phyloP scores from a whole-genome alignment of 1,140 invertebrate species.

The Oscheius sp. region DNA sequence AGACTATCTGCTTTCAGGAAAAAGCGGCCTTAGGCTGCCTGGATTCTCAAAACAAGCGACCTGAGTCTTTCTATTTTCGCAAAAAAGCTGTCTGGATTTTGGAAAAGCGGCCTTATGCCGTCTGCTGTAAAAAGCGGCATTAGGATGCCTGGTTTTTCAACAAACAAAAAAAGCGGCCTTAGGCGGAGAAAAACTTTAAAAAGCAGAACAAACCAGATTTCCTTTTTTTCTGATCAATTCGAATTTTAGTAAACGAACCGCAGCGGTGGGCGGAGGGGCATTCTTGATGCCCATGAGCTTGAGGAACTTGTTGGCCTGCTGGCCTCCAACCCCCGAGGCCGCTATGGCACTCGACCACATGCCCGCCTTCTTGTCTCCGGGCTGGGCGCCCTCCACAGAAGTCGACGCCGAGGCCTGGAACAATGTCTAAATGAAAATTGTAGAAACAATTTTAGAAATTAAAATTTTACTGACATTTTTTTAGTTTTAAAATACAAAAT shows the following conservation, averaged over 20 bases:
- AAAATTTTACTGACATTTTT: not conserved
- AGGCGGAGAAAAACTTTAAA: not conserved
- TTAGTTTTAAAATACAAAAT: not conserved
- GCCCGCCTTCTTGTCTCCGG: slow-evolving; percentile 20
- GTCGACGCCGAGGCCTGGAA: too few relatives aligned
- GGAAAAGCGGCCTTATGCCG: too few relatives aligned
- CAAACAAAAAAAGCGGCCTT: too few relatives aligned
- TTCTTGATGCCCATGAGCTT: slow-evolving; percentile 40
- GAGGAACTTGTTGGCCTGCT: slow-evolving; percentile 34
- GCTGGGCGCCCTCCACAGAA: not conserved
- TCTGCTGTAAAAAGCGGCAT: too few relatives aligned
- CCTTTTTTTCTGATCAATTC: not conserved
- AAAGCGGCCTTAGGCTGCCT: too few relatives aligned
- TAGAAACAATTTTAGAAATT: not conserved
- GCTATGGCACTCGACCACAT: slow-evolving; percentile 33
- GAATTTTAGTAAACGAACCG: too few relatives aligned
- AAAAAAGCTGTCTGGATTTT: too few relatives aligned
- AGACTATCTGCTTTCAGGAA: too few relatives aligned
- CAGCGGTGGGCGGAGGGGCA: slow-evolving; percentile 6
- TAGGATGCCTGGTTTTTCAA: too few relatives aligned
- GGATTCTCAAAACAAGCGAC: too few relatives aligned
- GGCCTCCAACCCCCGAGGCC: slow-evolving; percentile 22
- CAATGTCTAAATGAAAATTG: too few relatives aligned
- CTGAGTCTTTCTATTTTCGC: too few relatives aligned
- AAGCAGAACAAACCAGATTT: not conserved